Base-by-base conservation (phyloP, 2,888 invertebrate species). In the Campoletis raptor region DNA sequence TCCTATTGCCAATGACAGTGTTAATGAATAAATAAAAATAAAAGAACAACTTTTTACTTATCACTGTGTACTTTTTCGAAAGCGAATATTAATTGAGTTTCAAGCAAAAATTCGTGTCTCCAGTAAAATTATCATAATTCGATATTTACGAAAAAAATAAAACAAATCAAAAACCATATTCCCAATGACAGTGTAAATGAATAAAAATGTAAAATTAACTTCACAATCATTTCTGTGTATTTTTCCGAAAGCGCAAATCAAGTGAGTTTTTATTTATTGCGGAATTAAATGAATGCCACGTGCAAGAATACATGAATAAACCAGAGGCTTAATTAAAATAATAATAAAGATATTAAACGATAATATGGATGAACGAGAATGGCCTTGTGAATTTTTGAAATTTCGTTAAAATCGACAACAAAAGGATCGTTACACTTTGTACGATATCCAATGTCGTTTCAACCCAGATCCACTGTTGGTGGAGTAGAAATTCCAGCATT, bases 401-500 rank as follows among this genome's bases (percentile, higher is more conserved):
- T 7, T 40, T 18, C 64, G 30, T 36, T 37, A 64, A 45, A 45
- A 48, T 37, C 24, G 30, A 66, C 67, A 52, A 81, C 67, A 57
- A 83, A 69, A 61, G 21, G 40, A 40, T 15, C 64, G 84, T 85
- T 42, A 42, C 89, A 87, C 90, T 61, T 45, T 30, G 80, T 64
- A 52, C 73, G 73, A 30, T 30, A 30, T 30, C 30, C 30, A 30
- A 30, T 89, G 88, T 81, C 7, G 48, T 88, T 66, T 83, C 54
- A 81, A 77, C 78, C 42, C 42, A 37, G n/a, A 48, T 37, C 24
- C 21, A 61, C n/a, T 48, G 67, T 52, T 48, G 36, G 69, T 61
- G 12, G 12, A 76, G 42, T 40, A 64, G 70, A 52, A 24, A 48
- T 21, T 64, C 6, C 8, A 37, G 3, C 21, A 57, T 24, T 66